phyloP scores from a whole-genome alignment of 2,888 invertebrate genomes.

The Pemphredon lugubris region DNA sequence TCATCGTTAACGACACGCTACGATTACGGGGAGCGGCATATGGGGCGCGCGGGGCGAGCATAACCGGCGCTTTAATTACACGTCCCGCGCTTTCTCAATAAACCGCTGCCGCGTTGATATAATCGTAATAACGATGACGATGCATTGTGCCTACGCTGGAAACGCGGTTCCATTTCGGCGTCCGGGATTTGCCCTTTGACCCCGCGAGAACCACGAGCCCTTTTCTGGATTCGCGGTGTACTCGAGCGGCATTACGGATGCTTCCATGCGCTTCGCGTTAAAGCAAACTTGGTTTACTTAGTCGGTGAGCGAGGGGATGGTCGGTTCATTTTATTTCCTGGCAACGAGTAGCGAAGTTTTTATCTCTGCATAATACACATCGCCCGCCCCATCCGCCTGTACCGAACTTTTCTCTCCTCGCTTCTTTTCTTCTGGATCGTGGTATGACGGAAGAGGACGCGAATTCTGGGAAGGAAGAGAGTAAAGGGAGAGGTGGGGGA shows the following conservation, averaged over 20 bases:
- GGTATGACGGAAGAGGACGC: background rate
- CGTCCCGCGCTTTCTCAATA: no score
- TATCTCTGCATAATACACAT: constrained; percentile 35
- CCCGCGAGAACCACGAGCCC: no score
- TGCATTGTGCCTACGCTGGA: no score
- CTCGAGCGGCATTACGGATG: background rate
- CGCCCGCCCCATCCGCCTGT: constrained; percentile 6
- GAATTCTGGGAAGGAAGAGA: background rate
- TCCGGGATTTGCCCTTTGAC: no score
- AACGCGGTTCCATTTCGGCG: no score
- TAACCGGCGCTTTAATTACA: no score
- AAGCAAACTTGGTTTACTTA: constrained; percentile 26
- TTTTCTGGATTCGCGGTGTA: constrained; percentile 4
- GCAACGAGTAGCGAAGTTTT: constrained; percentile 37
- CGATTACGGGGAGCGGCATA: no score
- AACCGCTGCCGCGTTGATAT: no score
- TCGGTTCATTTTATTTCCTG: constrained; percentile 41
- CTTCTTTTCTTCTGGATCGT: constrained; percentile 4
- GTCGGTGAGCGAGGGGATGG: constrained; percentile 9
- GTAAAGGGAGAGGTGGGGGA: background rate
- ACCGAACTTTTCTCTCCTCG: constrained; percentile 9
- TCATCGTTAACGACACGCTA: no score
- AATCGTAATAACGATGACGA: no score
- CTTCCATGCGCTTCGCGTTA: constrained; percentile 3
- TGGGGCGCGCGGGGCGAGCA: no score